Evolutionary conservation across 2,888 invertebrate species (phyloP), one percentile per base, ranked within the genome.

Genomic region (Tethea ocularis): DNA sequence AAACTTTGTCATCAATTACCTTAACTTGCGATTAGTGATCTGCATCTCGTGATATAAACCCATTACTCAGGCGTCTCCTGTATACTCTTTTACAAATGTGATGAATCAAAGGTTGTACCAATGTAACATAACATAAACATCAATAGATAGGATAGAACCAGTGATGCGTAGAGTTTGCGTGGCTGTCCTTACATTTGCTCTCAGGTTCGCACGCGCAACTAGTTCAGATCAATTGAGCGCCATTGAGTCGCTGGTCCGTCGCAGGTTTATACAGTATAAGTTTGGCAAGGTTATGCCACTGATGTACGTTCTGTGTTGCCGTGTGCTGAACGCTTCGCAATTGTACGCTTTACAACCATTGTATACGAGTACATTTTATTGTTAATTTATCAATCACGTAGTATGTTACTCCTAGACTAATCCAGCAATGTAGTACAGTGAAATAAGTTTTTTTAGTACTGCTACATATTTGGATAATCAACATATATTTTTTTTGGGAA

Each of bases 141-240:
- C 61, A 55, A 56, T 61, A 61, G 64, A 59, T 72, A 69, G 69
- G 61, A 62, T 74, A 65, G 63, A 69, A 52, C 66, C 69, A 69
- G 57, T 63, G 71, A 74, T 77, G 75, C 72, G 70, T 71, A 67
- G 59, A 71, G 69, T 78, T 74, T 77, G 75, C 76, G 78, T 67
- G 46, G 46, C 17, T 72, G 83, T 82, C 83, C 83, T 85, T 85
- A 82, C 78, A 75, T 74, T 68, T 69, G 75, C 74, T 72, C 78
- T 81, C 80, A 86, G 87, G 84, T 89, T 89, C 86, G 88, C 88
- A 87, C 84, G 85, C 85, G 79, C 85, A 89, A 87, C 87, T 89
- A 89, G 88, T 84, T 88, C 86, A 81, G 81, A 83, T 85, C 91
- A 92, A 92, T 92, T 92, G 91, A 88, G 74, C 77, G 87, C 81